phyloP scores from a whole-genome alignment of 2,888 invertebrate genomes.

The Agrochola lota region DNA sequence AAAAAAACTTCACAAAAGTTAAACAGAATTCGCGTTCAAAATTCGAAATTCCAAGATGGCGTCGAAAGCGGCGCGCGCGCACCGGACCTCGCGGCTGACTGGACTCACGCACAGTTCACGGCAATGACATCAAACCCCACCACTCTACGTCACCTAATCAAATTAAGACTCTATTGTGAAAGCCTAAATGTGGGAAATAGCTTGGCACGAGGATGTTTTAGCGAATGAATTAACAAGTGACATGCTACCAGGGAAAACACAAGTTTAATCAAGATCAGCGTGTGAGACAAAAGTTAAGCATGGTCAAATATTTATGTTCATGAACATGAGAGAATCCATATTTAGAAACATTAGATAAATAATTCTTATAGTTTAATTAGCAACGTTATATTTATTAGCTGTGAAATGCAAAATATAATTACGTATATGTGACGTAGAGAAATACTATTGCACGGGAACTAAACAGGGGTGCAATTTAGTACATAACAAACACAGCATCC shows the following conservation, averaged over 20 bases:
- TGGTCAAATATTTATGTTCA: conserved; percentile 3
- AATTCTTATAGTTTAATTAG: not conserved
- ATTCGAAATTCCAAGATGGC: conserved; percentile 72
- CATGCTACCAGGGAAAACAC: conserved; percentile 81
- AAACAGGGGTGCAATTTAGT: not conserved
- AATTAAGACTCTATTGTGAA: conserved; percentile 67
- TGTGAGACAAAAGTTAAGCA: conserved; percentile 22
- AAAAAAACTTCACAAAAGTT: conserved; percentile 57
- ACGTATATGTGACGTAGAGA: not conserved
- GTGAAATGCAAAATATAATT: not conserved
- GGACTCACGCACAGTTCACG: conserved; percentile 79
- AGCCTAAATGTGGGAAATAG: conserved; percentile 61
- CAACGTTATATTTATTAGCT: not conserved
- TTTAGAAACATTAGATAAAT: not conserved
- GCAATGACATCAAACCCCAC: conserved; percentile 82
- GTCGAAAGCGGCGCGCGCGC: conserved; percentile 73
- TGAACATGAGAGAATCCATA: not conserved
- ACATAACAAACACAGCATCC: not conserved
- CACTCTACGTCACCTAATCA: conserved; percentile 51
- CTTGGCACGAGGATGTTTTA: conserved; percentile 61
- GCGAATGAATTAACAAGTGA: conserved; percentile 80
- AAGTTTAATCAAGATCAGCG: conserved; percentile 63
- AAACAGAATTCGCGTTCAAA: conserved; percentile 53
- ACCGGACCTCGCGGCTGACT: conserved; percentile 84
- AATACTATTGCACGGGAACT: not conserved